Conservation (phyloP, 2,113 vertebrate species). For the Oncorhynchus keta region DNA sequence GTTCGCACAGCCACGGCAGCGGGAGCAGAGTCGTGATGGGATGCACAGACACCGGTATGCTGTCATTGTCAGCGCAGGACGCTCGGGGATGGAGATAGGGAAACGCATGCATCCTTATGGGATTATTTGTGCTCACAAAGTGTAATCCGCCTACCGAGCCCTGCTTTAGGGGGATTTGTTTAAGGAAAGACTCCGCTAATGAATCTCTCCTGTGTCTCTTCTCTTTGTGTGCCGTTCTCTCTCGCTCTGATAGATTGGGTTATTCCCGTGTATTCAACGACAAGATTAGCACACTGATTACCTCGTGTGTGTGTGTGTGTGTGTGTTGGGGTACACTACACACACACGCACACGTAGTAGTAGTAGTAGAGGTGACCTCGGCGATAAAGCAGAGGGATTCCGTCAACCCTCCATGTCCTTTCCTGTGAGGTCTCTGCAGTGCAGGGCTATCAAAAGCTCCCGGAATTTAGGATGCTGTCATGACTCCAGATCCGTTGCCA, state of each 20-base stretch:
- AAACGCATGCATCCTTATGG: neutral
- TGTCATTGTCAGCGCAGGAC: neutral
- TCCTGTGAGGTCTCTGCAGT: neutral
- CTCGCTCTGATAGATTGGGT: neutral
- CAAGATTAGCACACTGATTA: neutral
- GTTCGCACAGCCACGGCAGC: too few species aligned
- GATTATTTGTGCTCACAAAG: neutral
- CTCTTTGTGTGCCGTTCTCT: neutral
- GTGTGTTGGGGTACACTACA: neutral
- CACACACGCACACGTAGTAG: too few species aligned
- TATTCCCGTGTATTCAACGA: neutral
- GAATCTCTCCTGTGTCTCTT: constrained; percentile 5
- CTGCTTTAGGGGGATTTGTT: neutral
- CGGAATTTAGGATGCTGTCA: constrained; percentile 17
- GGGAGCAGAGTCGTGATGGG: too few species aligned
- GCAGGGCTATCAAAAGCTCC: neutral
- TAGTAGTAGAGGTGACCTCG: neutral
- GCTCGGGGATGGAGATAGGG: neutral
- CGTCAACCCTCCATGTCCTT: neutral
- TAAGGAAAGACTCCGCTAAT: neutral
- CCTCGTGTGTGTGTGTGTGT: neutral
- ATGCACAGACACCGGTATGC: neutral
- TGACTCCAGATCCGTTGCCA: constrained; percentile 33
- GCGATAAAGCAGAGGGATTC: neutral
- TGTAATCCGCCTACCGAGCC: neutral